Evolutionary conservation across 1,140 invertebrate genomes (phyloP).

Genomic region (Sycobia sp.): DNA sequence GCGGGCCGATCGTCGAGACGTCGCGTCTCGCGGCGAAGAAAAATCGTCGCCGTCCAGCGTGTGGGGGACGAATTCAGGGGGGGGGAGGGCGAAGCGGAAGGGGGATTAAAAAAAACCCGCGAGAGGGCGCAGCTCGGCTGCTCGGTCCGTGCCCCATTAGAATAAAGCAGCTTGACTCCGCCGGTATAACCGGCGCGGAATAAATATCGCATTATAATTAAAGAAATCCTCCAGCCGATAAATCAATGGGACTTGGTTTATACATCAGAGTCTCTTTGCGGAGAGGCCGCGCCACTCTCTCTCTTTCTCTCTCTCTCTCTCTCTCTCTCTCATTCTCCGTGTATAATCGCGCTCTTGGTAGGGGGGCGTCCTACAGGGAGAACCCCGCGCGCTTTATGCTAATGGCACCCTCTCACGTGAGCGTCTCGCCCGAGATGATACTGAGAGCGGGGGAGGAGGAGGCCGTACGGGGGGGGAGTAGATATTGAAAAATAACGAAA

Average conservation of each 20-base stretch:
- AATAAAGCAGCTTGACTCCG: conserved; percentile 55
- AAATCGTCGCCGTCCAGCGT: too few species aligned
- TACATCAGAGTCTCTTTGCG: conserved; percentile 45
- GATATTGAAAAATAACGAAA: too few species aligned
- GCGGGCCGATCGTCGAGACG: background rate
- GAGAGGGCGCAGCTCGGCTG: too few species aligned
- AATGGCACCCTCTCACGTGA: conserved; percentile 51
- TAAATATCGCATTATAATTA: conserved; percentile 61
- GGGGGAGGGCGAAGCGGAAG: too few species aligned
- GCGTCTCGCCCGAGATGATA: background rate
- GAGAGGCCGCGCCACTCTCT: too few species aligned
- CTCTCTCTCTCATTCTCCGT: too few species aligned
- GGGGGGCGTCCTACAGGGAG: conserved; percentile 43
- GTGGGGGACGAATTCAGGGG: too few species aligned
- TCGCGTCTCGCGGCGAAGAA: too few species aligned
- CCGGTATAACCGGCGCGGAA: conserved; percentile 44
- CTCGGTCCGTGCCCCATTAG: too few species aligned
- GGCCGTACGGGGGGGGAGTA: too few species aligned
- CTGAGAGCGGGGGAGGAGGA: conserved; percentile 16
- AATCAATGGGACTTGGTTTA: conserved; percentile 55
- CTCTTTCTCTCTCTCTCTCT: too few species aligned
- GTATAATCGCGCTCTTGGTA: conserved; percentile 6
- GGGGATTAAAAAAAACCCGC: too few species aligned
- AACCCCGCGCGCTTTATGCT: conserved; percentile 48
- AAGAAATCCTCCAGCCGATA: conserved; percentile 53